Evolutionary conservation across 2,888 invertebrate species (phyloP), one percentile per base, ranked within the genome.

Genomic region (Notodonta ziczac): DNA sequence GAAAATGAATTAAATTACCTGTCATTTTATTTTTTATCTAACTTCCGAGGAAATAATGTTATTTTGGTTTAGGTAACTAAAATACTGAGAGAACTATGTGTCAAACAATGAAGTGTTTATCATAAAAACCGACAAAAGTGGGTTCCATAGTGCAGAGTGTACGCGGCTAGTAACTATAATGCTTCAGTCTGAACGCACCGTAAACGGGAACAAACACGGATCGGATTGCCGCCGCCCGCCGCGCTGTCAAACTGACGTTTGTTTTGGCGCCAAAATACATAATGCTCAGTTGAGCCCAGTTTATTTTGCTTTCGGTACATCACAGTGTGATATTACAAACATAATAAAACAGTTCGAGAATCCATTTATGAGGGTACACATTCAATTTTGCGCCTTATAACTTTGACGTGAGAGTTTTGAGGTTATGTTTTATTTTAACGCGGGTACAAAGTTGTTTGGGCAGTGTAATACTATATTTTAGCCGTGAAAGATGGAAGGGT

Each of bases 191-290:
- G 46, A 46, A 46, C 46, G 81, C n/a, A n/a, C 46, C 85, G 86
- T 85, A 86, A 87, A 86, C 88, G 90, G 89, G 87, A 88, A 90
- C 91, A 91, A 91, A 91, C 87, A 88, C 84, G 81, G 87, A 91
- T 93, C 91, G 83, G 80, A 82, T 92, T 91, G 82, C 92, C 88
- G 90, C 92, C 92, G 91, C 92, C 92, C 92, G 92, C 90, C 89
- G 89, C 86, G 91, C 90, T 92, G 93, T 93, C 91, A 93, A 85
- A 88, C 81, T 92, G 92, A 92, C 93, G 92, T 93, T 93, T 93
- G 91, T 93, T 93, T 93, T 93, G 91, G 91, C 93, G 93, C 93
- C 91, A 89, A 93, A 93, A 92, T 90, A 91, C 91, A 93, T 92
- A 93, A 91, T 89, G 91, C 90, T 85, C 87, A 89, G 88, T 88